phyloP scores from a whole-genome alignment of 2,113 vertebrate species.

The Nansenia antarctica region DNA sequence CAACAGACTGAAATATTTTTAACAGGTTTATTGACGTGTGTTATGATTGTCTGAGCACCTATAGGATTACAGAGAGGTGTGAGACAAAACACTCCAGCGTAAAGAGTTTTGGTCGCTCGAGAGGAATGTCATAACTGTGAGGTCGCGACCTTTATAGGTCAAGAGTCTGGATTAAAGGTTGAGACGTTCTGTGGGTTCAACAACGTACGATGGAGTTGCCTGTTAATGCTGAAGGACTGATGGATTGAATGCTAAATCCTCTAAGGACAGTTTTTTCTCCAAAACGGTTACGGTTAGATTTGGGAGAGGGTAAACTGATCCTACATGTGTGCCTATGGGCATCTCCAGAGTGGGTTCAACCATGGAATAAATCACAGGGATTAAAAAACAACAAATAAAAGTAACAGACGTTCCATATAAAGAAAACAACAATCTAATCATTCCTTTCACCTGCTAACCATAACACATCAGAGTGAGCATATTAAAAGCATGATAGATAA shows the following conservation, averaged over 20 bases:
- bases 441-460: slow-evolving; percentile 66
- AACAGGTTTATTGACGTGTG: slow-evolving; percentile 77
- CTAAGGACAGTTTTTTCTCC: neutral
- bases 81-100: slow-evolving; percentile 50
- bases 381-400: slow-evolving; percentile 11
- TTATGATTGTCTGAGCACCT: slow-evolving; percentile 79
- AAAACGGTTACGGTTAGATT: no score
- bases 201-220: no score
- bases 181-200: neutral
- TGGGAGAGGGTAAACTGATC: neutral
- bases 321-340: neutral
- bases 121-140: slow-evolving; percentile 1
- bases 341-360: neutral
- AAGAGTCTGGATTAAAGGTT: neutral
- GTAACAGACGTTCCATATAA: neutral
- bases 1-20: slow-evolving; percentile 25
- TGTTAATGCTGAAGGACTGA: neutral
- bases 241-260: neutral
- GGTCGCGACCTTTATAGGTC: neutral
- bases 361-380: neutral
- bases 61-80: slow-evolving; percentile 70
- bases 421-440: slow-evolving; percentile 27
- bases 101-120: neutral
- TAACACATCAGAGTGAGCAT: slow-evolving; percentile 27
- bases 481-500: slow-evolving; percentile 31